A percentile compares a stretch with the other conserved stretches of the same genome.
These are phyloP conservation scores for Platichthys flesus DNA, from an alignment of 2,113 vertebrate species.

Conservation along the genomic window DNA sequence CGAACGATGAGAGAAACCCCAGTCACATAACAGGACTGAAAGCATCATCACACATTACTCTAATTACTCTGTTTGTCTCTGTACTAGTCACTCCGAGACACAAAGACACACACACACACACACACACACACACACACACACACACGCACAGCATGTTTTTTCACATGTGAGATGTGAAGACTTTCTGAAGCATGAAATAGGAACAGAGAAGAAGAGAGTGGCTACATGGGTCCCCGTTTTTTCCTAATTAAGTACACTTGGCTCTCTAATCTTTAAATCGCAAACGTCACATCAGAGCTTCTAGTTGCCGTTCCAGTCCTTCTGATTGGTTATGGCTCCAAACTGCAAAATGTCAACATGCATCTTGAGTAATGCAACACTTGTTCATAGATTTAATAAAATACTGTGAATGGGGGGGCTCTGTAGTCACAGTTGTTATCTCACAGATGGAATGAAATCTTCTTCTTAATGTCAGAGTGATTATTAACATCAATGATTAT, in stretches of 20 bases:
- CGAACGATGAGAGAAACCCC: constrained; percentile 5
- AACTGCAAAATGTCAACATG: constrained; percentile 41
- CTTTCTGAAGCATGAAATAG: constrained; percentile 79
- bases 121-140: constrained; percentile 5
- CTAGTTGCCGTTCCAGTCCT: constrained; percentile 39
- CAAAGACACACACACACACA: constrained; percentile 2
- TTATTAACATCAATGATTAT: too few relatives aligned
- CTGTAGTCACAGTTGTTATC: constrained; percentile 22
- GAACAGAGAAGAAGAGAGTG: constrained; percentile 56
- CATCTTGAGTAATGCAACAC: constrained; percentile 37
- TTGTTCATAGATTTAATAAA: constrained; percentile 39
- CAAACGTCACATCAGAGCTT: constrained; percentile 67
- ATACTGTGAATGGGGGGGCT: not conserved
- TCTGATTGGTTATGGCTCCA: constrained; percentile 46
- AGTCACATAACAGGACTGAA: not conserved
- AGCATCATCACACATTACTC: constrained; percentile 4
- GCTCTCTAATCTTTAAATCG: constrained; percentile 58
- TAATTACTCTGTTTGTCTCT: constrained; percentile 10
- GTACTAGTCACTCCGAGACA: constrained; percentile 17
- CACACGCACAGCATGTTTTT: not conserved
- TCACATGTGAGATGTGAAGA: constrained; percentile 33
- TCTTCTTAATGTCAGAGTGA: not conserved
- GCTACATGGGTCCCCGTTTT: constrained; percentile 70
- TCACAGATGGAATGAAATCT: constrained; percentile 4
- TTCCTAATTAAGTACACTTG: constrained; percentile 77